phyloP scores from a whole-genome alignment of 2,113 vertebrate species.

The Pundamilia nyererei region DNA sequence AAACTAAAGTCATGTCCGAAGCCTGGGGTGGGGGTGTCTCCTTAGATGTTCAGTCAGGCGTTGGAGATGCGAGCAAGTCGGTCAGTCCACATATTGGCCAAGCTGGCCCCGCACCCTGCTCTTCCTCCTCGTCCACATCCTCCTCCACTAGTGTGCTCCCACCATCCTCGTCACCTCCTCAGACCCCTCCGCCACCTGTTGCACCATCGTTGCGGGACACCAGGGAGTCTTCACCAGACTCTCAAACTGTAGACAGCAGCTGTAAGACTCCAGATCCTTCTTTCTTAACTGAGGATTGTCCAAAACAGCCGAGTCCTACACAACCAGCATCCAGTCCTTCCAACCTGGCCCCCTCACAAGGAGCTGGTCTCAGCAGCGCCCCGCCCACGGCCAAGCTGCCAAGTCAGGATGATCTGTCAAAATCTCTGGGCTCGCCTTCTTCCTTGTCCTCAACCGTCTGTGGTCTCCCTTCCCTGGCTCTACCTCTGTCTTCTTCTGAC shows the following conservation, averaged over 20 bases:
- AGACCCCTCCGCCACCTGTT: conserved; percentile 61
- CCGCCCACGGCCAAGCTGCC: conserved; percentile 41
- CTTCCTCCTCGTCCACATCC: conserved; percentile 66
- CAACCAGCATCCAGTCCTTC: conserved; percentile 52
- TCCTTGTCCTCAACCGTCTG: conserved; percentile 58
- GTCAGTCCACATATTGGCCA: conserved; percentile 61
- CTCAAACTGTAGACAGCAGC: conserved; percentile 89
- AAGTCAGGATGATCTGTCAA: conserved; percentile 53
- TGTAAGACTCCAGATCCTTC: conserved; percentile 86
- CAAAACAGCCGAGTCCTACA: conserved; percentile 45
- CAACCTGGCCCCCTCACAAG: conserved; percentile 28
- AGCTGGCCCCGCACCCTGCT: conserved; percentile 65
- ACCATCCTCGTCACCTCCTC: conserved; percentile 70
- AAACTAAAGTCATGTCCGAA: conserved; percentile 31
- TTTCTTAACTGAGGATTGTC: conserved; percentile 76
- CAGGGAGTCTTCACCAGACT: conserved; percentile 82
- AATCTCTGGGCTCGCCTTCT: conserved; percentile 61
- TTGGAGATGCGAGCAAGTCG: conserved; percentile 43
- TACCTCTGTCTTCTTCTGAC: conserved; percentile 61
- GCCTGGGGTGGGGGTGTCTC: conserved; percentile 41
- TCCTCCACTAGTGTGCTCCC: conserved; percentile 69
- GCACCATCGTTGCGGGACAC: conserved; percentile 52
- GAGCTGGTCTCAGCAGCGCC: conserved; percentile 2
- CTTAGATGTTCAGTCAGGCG: conserved; percentile 39
- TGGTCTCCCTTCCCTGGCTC: conserved; percentile 40